These are phyloP conservation scores for Orientallactaga sibirica DNA, from an alignment of 2,797 vertebrate species.

Conservation along the genomic window DNA sequence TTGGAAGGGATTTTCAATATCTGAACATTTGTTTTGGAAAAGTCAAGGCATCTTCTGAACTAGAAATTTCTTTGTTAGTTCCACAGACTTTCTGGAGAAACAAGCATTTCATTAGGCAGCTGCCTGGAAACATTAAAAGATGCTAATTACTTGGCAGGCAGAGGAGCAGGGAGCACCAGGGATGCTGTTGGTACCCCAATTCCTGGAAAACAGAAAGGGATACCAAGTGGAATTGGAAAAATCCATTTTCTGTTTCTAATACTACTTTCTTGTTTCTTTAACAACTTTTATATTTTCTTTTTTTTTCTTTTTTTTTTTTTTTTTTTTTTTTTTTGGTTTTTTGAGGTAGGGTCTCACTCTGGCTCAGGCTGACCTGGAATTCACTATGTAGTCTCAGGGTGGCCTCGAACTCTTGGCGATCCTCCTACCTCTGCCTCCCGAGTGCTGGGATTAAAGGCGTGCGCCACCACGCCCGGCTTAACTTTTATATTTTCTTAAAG, in stretches of 20 bases:
- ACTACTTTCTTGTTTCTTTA: slow-evolving; percentile 23
- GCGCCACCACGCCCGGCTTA: too few species aligned
- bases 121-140: slow-evolving; percentile 84
- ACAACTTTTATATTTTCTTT: not conserved
- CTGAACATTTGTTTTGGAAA: slow-evolving; percentile 72
- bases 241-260: slow-evolving; percentile 36
- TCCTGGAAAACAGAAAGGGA: slow-evolving; percentile 71
- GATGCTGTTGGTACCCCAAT: slow-evolving; percentile 69
- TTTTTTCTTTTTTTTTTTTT: too few species aligned
- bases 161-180: slow-evolving; percentile 43
- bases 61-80: slow-evolving; percentile 74
- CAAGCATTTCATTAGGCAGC: slow-evolving; percentile 86
- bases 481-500: not conserved
- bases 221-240: slow-evolving; percentile 52
- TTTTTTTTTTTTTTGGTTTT: too few species aligned
- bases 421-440: too few species aligned
- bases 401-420: too few species aligned
- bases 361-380: too few species aligned
- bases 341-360: too few species aligned
- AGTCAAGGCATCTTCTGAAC: slow-evolving; percentile 65
- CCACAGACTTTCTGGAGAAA: slow-evolving; percentile 80
- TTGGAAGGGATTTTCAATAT: slow-evolving; percentile 47
- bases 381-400: too few species aligned
- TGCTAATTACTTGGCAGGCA: slow-evolving; percentile 81
- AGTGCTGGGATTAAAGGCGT: too few species aligned